phyloP scores from a whole-genome alignment of 2,113 vertebrate species.

The Elgaria multicarinata region DNA sequence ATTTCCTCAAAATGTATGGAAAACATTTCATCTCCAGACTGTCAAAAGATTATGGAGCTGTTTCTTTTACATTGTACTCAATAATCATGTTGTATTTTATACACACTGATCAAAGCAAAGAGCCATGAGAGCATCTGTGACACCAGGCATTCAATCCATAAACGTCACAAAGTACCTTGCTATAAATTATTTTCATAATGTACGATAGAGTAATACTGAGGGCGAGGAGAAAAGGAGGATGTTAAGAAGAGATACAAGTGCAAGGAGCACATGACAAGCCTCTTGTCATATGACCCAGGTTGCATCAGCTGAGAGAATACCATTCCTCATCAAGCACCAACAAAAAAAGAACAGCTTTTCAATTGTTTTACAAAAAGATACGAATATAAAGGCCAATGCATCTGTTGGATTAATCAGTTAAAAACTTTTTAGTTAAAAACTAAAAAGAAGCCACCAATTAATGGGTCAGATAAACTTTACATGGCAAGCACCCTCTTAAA shows the following conservation, averaged over 20 bases:
- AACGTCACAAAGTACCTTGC: constrained; percentile 8
- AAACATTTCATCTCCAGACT: constrained; percentile 54
- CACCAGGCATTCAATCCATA: constrained; percentile 45
- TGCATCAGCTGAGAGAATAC: neutral
- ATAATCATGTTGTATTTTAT: constrained; percentile 53
- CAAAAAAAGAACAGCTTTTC: neutral
- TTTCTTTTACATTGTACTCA: constrained; percentile 42
- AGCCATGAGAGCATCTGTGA: neutral
- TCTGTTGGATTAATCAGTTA: neutral
- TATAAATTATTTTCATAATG: constrained; percentile 31
- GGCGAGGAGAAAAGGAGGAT: neutral
- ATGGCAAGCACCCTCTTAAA: neutral
- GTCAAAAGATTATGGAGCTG: constrained; percentile 44
- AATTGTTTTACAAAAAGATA: neutral
- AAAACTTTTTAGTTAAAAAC: neutral
- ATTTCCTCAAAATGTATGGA: constrained; percentile 34
- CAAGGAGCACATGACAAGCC: neutral
- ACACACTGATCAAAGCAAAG: constrained; percentile 49
- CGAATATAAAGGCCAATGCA: neutral
- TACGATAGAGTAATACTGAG: neutral
- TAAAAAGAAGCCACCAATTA: neutral
- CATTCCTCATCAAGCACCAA: neutral
- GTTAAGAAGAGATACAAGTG: neutral
- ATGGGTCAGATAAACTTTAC: neutral
- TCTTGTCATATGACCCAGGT: neutral